phyloP scores from a whole-genome alignment of 2,797 vertebrate species.

The Mormyrus hasselquistii region DNA sequence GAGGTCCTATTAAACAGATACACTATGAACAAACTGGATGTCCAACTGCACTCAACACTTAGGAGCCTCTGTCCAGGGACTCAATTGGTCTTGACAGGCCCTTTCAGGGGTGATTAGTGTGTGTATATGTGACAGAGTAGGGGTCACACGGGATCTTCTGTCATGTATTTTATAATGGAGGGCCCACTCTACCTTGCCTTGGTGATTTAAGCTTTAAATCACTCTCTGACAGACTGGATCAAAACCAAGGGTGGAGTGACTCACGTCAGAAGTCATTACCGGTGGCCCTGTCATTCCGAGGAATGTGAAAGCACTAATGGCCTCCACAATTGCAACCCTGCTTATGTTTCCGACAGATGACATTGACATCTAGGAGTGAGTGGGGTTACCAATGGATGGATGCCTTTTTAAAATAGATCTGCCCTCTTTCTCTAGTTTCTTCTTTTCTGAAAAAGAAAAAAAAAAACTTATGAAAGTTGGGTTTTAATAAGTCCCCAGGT shows the following conservation, averaged over 20 bases:
- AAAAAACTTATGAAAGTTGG: slow-evolving; percentile 9
- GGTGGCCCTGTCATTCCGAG: slow-evolving; percentile 23
- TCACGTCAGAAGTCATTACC: slow-evolving; percentile 24
- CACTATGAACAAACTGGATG: not conserved
- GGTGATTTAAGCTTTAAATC: slow-evolving; percentile 28
- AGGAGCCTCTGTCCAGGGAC: not conserved
- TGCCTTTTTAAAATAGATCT: slow-evolving; percentile 22
- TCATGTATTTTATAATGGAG: slow-evolving; percentile 7
- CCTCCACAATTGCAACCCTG: slow-evolving; percentile 28
- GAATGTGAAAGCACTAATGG: slow-evolving; percentile 32
- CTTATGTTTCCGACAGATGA: slow-evolving; percentile 20
- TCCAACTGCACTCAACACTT: not conserved
- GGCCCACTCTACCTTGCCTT: slow-evolving; percentile 13
- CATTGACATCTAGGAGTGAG: slow-evolving; percentile 15
- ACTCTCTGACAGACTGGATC: slow-evolving; percentile 23
- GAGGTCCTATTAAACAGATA: slow-evolving; percentile 8
- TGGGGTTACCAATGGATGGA: slow-evolving; percentile 5
- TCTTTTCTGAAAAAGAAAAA: not conserved
- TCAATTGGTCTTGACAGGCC: slow-evolving; percentile 25
- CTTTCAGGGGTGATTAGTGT: slow-evolving; percentile 30
- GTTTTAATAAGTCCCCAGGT: slow-evolving; percentile 22
- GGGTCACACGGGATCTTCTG: slow-evolving; percentile 2
- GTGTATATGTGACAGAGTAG: slow-evolving; percentile 4
- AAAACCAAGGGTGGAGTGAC: slow-evolving; percentile 24
- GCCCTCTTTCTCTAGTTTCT: not conserved